phyloP scores from a whole-genome alignment of 37 sponge, comb jelly and placozoan species.

The Bolinopsis microptera region DNA sequence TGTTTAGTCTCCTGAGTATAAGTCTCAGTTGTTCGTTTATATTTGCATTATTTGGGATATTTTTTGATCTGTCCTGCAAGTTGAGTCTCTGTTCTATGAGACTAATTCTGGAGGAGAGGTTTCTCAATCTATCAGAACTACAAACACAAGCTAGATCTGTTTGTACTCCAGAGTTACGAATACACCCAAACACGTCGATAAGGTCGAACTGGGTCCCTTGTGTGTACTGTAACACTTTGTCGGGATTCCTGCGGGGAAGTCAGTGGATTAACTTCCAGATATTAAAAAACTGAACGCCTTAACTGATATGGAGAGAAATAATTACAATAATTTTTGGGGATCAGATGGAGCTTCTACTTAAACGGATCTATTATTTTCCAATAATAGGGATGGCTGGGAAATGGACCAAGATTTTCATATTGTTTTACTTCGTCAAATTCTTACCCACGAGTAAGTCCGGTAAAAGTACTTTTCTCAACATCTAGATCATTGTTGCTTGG shows the following conservation, averaged over 20 bases:
- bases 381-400: no score
- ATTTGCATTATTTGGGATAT: neutral
- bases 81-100: neutral
- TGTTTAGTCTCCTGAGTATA: neutral
- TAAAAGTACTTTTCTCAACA: slow-evolving; percentile 13
- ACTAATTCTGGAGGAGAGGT: neutral
- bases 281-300: no score
- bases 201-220: slow-evolving; percentile 7
- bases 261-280: no score
- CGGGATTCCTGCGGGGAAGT: no score
- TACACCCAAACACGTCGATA: neutral
- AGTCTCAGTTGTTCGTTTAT: neutral
- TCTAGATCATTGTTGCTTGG: neutral
- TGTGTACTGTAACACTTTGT: neutral
- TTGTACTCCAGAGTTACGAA: slow-evolving; percentile 10
- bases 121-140: neutral
- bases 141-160: slow-evolving; percentile 61
- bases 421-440: neutral
- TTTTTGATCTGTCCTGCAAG: slow-evolving; percentile 28
- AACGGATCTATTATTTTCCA: no score
- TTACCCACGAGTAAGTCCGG: neutral
- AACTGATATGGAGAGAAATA: no score
- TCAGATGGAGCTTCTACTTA: no score
- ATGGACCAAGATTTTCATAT: neutral
- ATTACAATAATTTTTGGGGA: no score